Conservation (phyloP, 2,888 invertebrate species). For the Entomobrya multifasciata region DNA sequence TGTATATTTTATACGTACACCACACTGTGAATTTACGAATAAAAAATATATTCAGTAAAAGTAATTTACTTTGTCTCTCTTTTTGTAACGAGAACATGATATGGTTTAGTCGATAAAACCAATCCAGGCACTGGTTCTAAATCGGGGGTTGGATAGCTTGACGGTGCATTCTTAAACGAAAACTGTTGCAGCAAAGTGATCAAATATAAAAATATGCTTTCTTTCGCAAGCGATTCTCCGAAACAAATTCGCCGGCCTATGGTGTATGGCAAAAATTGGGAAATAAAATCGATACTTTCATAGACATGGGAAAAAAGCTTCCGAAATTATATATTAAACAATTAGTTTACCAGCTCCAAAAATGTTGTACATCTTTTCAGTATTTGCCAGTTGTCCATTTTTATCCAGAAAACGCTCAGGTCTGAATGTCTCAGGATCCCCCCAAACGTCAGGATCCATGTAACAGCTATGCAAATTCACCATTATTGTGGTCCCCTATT, state of each 20-base stretch:
- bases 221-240: conserved; percentile 51
- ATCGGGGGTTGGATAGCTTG: background rate
- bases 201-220: conserved; percentile 54
- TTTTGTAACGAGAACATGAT: conserved; percentile 24
- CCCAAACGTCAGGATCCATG: conserved; percentile 46
- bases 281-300: background rate
- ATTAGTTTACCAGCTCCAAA: conserved; percentile 44
- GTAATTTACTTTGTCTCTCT: background rate
- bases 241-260: conserved; percentile 62
- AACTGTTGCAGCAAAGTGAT: conserved; percentile 37
- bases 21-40: too few relatives aligned
- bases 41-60: background rate
- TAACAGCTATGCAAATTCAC: conserved; percentile 54
- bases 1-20: too few relatives aligned
- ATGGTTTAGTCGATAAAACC: conserved; percentile 52
- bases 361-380: conserved; percentile 25
- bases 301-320: too few relatives aligned
- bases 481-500: conserved; percentile 56
- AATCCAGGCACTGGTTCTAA: conserved; percentile 27
- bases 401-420: conserved; percentile 47
- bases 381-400: conserved; percentile 8
- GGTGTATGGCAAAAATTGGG: too few relatives aligned
- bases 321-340: background rate
- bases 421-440: conserved; percentile 54
- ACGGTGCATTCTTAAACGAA: conserved; percentile 38